Evolutionary conservation across 2,797 vertebrate species (phyloP).

Genomic region (Amniataba percoides): DNA sequence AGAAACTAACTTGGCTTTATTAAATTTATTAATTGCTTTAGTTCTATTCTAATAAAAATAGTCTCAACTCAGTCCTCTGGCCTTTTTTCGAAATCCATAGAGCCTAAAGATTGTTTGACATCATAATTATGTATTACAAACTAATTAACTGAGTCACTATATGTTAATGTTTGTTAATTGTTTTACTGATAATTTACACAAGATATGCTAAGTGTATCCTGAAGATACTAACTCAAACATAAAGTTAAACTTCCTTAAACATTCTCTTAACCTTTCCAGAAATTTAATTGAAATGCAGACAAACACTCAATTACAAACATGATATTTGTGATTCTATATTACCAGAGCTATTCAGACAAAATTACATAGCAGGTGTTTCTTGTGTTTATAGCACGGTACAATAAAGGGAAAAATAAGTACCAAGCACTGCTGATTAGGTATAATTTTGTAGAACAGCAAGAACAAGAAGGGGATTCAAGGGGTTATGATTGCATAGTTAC

Average conservation of each 20-base stretch:
- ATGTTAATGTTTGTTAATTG: neutral
- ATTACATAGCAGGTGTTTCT: conserved; percentile 31
- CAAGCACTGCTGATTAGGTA: conserved; percentile 44
- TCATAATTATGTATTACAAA: neutral
- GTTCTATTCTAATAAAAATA: neutral
- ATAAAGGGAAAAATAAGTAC: conserved; percentile 30
- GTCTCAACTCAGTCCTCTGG: neutral
- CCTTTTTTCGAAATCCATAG: neutral
- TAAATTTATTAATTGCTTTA: neutral
- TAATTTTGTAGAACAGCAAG: conserved; percentile 37
- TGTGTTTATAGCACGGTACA: conserved; percentile 36
- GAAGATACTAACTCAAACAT: neutral
- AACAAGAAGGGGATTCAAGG: conserved; percentile 28
- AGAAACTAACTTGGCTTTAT: neutral
- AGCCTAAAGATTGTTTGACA: neutral
- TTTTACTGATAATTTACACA: neutral
- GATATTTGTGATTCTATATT: conserved; percentile 12
- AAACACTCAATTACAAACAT: conserved; percentile 22
- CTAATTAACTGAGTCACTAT: neutral
- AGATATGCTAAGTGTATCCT: neutral
- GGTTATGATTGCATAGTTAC: conserved; percentile 43
- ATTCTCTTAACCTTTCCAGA: conserved; percentile 5
- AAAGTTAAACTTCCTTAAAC: neutral
- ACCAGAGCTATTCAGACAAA: conserved; percentile 22
- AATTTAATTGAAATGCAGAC: conserved; percentile 26